These are phyloP conservation scores for Phrynocephalus versicolor DNA, from an alignment of 2,113 vertebrate species.

Conservation along the genomic window DNA sequence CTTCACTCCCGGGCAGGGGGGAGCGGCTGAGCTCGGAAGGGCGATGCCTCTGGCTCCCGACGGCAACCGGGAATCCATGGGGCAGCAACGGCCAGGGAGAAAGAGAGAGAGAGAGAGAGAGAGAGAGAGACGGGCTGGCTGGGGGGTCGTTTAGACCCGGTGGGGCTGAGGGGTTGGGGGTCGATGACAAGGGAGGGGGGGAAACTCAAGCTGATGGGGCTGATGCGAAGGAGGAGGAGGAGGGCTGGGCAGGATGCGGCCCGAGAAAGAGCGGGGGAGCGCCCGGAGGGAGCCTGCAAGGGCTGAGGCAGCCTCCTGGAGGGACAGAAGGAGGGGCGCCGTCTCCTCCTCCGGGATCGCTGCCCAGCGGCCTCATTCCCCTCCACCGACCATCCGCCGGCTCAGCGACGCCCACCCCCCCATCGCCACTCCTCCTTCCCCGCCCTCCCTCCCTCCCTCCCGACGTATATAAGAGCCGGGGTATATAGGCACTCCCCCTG, in stretches of 20 bases:
- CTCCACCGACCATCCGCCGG: constrained; percentile 47
- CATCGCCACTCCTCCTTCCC: constrained; percentile 34
- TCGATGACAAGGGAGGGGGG: not conserved
- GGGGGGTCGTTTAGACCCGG: not conserved
- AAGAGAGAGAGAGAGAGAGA: too few species aligned
- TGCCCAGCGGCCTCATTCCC: constrained; percentile 60
- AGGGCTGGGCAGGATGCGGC: constrained; percentile 32
- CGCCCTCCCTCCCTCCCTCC: constrained; percentile 40
- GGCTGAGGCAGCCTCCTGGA: not conserved
- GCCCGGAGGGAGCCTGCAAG: not conserved
- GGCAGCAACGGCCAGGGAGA: not conserved
- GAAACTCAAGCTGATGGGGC: constrained; percentile 1
- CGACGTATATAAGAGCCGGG: constrained; percentile 40
- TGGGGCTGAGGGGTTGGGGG: not conserved
- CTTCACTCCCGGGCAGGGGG: constrained; percentile 36
- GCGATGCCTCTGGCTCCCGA: constrained; percentile 54
- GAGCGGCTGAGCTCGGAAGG: constrained; percentile 31
- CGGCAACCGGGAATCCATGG: constrained; percentile 63
- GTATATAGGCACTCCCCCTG: not conserved
- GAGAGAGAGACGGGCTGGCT: constrained; percentile 1
- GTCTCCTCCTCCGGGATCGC: constrained; percentile 17
- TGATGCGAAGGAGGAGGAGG: not conserved
- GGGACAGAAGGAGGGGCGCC: not conserved
- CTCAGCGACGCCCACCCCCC: constrained; percentile 20
- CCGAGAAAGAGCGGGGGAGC: not conserved